These are phyloP conservation scores for Crax fasciolata DNA, from an alignment of 2,797 vertebrate species.

Conservation along the genomic window DNA sequence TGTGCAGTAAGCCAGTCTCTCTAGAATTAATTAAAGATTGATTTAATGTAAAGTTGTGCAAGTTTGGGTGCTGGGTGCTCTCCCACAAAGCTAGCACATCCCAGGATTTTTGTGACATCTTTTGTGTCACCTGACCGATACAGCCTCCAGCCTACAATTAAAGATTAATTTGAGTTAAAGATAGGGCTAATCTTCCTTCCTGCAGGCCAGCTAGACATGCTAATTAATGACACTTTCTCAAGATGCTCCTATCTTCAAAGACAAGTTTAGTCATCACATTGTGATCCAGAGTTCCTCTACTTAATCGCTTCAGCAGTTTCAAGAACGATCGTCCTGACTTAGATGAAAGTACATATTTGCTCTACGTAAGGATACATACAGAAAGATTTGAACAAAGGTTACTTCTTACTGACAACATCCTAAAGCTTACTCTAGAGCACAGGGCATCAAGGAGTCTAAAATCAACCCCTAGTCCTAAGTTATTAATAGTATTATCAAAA, in stretches of 20 bases:
- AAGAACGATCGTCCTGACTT: not conserved
- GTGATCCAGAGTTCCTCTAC: no score
- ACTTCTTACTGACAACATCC: not conserved
- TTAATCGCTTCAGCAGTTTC: not conserved
- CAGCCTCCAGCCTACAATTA: not conserved
- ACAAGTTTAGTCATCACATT: not conserved
- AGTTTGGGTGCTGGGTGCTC: not conserved
- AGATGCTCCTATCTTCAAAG: not conserved
- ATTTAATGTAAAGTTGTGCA: not conserved
- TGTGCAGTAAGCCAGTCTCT: no score
- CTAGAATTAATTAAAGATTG: not conserved
- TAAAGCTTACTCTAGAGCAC: not conserved
- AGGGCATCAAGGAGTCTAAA: not conserved
- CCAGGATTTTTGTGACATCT: not conserved
- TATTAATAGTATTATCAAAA: no score
- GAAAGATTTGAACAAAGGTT: not conserved
- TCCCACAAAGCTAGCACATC: no score
- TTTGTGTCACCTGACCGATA: not conserved
- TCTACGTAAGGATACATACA: not conserved
- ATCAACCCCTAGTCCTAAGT: not conserved
- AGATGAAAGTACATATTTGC: not conserved
- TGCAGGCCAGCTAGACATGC: not conserved
- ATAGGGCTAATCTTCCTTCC: not conserved
- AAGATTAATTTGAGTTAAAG: not conserved
- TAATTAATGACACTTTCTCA: not conserved